phyloP scores from a whole-genome alignment of 2,797 vertebrate genomes.

The Monodelphis domestica region DNA sequence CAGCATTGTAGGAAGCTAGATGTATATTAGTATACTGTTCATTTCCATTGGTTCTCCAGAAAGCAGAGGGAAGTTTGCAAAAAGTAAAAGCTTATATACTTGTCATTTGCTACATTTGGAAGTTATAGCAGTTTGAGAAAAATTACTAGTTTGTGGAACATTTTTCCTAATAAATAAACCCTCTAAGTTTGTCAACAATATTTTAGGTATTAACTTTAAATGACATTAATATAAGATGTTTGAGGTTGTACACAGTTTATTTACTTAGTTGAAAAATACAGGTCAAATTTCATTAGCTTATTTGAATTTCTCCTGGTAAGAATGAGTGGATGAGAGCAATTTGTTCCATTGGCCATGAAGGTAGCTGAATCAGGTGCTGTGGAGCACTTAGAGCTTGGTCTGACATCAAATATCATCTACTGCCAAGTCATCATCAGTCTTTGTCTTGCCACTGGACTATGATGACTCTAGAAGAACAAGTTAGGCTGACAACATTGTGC shows the following conservation, averaged over 20 bases:
- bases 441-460: too few relatives aligned
- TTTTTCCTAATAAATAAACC: not conserved
- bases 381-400: too few relatives aligned
- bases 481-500: too few relatives aligned
- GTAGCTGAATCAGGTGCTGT: too few relatives aligned
- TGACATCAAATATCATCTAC: not conserved
- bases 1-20: not conserved
- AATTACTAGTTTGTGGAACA: not conserved
- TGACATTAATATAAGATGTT: not conserved
- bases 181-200: not conserved
- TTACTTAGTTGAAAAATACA: not conserved
- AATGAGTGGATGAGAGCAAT: too few relatives aligned
- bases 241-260: not conserved
- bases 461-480: too few relatives aligned
- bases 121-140: not conserved
- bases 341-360: too few relatives aligned
- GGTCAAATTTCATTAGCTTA: not conserved
- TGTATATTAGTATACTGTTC: not conserved
- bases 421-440: not conserved
- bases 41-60: not conserved
- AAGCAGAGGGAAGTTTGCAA: constrained; percentile 15
- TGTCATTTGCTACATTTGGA: not conserved
- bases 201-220: not conserved
- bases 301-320: too few relatives aligned
- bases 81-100: constrained; percentile 4